These are phyloP conservation scores for Procambarus virginalis DNA, from an alignment of 1,140 invertebrate genomes.

Conservation along the genomic window DNA sequence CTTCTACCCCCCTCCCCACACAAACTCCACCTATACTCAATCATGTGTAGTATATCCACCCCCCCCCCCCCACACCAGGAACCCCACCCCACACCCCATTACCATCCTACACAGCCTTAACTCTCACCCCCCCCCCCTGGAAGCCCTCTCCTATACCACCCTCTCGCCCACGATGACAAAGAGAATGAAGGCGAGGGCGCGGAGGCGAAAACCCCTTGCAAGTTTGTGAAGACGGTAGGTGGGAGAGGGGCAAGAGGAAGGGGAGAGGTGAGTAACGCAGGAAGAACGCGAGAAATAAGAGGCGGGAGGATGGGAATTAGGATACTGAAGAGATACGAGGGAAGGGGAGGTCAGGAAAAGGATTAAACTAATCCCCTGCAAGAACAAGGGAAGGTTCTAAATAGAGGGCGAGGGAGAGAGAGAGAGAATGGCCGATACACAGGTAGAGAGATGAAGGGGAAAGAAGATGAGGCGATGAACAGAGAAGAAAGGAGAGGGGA, in stretches of 20 bases:
- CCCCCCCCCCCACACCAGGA: neutral
- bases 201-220: neutral
- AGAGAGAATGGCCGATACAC: slow-evolving; percentile 18
- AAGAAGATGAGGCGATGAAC: slow-evolving; percentile 4
- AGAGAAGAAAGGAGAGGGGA: neutral
- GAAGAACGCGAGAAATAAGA: slow-evolving; percentile 27
- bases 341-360: slow-evolving; percentile 28
- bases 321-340: slow-evolving; percentile 12
- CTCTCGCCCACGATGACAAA: neutral
- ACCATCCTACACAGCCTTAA: neutral
- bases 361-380: slow-evolving; percentile 29
- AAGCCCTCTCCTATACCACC: neutral
- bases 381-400: slow-evolving; percentile 35
- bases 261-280: slow-evolving; percentile 5
- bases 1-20: neutral
- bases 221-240: neutral
- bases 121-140: neutral
- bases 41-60: neutral
- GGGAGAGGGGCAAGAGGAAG: neutral
- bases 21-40: neutral
- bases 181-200: neutral
- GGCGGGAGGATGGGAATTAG: slow-evolving; percentile 14
- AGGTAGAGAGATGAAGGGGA: slow-evolving; percentile 35
- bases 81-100: neutral
- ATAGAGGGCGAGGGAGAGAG: slow-evolving; percentile 23